A percentile compares a stretch with the other conserved stretches of the same genome.
These are phyloP conservation scores for Ophiothrix spiculata DNA, from an alignment of 35 echinoderm and acorn worm species.

Conservation along the genomic window DNA sequence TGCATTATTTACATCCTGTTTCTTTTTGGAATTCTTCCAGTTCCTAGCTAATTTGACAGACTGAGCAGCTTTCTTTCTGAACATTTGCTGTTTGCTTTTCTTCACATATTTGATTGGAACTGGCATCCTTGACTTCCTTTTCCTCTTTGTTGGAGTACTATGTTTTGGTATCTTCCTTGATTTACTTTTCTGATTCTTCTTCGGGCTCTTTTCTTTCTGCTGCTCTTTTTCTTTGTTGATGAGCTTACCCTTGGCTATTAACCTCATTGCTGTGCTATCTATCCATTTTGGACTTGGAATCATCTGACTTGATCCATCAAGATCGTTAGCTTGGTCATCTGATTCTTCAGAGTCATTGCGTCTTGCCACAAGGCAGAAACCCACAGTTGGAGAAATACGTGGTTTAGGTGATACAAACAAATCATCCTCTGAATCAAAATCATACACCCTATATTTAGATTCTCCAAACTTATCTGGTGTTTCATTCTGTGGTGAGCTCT, in stretches of 20 bases:
- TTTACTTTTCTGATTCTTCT: too few relatives aligned
- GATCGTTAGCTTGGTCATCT: too few relatives aligned
- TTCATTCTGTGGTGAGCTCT: too few relatives aligned
- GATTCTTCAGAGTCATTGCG: too few relatives aligned
- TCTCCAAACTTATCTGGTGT: too few relatives aligned
- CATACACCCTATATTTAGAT: too few relatives aligned
- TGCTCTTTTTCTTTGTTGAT: background rate
- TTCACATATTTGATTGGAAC: background rate
- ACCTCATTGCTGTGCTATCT: background rate
- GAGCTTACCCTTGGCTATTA: background rate
- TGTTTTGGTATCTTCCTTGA: background rate
- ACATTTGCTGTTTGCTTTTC: background rate
- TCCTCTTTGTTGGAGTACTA: background rate
- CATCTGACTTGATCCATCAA: too few relatives aligned
- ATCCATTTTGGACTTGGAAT: background rate
- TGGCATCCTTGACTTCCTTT: background rate
- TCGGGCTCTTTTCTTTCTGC: background rate
- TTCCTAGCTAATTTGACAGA: background rate
- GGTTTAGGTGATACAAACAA: too few relatives aligned
- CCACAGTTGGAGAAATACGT: too few relatives aligned
- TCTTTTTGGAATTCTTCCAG: background rate
- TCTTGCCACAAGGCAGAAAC: too few relatives aligned
- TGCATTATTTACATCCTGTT: background rate
- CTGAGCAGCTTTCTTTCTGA: background rate
- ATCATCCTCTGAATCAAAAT: too few relatives aligned